phyloP scores from a whole-genome alignment of 2,113 vertebrate genomes.

The Pachycephala philippinensis region DNA sequence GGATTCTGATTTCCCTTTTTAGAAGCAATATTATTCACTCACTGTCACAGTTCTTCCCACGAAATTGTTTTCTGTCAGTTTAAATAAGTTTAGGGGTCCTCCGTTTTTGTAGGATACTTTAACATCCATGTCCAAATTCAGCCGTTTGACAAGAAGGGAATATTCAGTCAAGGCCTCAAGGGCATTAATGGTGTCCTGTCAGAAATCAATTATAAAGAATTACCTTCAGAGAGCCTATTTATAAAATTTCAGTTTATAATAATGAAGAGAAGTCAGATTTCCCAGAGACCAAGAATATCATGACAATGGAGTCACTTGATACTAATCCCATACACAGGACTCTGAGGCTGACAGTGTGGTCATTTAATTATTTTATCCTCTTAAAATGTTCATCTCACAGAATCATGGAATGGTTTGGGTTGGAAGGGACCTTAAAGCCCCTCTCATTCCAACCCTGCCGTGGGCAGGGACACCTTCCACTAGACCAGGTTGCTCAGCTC shows the following conservation, averaged over 20 bases:
- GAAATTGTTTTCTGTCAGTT: slow-evolving; percentile 71
- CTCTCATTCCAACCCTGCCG: background rate
- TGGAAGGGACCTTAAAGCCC: background rate
- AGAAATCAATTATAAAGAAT: background rate
- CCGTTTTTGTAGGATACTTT: slow-evolving; percentile 71
- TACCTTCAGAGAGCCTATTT: background rate
- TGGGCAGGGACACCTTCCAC: background rate
- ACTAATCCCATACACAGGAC: background rate
- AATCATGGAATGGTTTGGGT: background rate
- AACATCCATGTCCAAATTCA: slow-evolving; percentile 79
- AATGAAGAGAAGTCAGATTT: background rate
- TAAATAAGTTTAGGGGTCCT: slow-evolving; percentile 60
- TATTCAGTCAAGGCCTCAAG: slow-evolving; percentile 86
- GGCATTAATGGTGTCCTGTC: slow-evolving; percentile 84
- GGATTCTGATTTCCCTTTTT: background rate
- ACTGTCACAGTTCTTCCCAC: slow-evolving; percentile 76
- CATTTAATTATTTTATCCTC: background rate
- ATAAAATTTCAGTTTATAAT: background rate
- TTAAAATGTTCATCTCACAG: too few relatives aligned
- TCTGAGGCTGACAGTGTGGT: background rate
- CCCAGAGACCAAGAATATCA: background rate
- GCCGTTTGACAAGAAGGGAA: slow-evolving; percentile 57
- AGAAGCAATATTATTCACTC: background rate
- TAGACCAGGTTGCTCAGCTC: background rate
- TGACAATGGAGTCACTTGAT: background rate